These are phyloP conservation scores for Enteromius unitaeniatus DNA, from an alignment of 2,797 vertebrate species.

Conservation along the genomic window DNA sequence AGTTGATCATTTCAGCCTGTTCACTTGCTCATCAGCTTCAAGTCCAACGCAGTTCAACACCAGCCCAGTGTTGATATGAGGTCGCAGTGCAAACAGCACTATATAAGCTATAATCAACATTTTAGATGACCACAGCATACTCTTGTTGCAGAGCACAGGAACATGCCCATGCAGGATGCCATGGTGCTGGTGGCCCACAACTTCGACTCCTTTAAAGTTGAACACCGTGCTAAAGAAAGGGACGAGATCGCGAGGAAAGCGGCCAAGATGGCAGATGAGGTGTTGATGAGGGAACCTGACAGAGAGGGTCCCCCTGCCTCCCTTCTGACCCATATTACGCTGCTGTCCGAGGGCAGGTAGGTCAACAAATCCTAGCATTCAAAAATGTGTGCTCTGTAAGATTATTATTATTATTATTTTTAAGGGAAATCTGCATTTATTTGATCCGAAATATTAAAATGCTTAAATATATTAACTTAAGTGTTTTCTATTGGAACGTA, in stretches of 20 bases:
- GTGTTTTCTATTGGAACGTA: not conserved
- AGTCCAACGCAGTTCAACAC: not conserved
- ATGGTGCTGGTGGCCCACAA: conserved; percentile 96
- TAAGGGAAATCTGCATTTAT: not conserved
- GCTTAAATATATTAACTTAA: not conserved
- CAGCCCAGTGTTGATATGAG: not conserved
- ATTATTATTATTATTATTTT: not conserved
- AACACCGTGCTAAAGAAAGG: conserved; percentile 92
- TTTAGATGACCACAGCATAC: not conserved
- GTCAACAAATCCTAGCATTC: not conserved
- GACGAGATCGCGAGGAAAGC: conserved; percentile 94
- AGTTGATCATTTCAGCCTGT: not conserved
- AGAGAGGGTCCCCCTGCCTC: conserved; percentile 85
- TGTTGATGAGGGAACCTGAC: conserved; percentile 89
- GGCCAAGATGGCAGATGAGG: conserved; percentile 96
- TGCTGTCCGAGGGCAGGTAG: conserved; percentile 88
- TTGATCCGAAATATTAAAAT: not conserved
- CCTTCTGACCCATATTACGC: conserved; percentile 86
- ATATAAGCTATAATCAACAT: not conserved
- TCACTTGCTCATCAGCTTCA: not conserved
- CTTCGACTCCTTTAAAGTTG: conserved; percentile 90
- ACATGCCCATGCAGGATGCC: conserved; percentile 98
- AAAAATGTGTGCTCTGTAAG: not conserved
- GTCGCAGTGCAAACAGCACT: not conserved
- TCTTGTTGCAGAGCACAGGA: conserved; percentile 88